Percentiles rank a stretch among this genome's conserved stretches.
phyloP scores from a whole-genome alignment of 2,797 vertebrate genomes.

The Cyprinodon diabolis region DNA sequence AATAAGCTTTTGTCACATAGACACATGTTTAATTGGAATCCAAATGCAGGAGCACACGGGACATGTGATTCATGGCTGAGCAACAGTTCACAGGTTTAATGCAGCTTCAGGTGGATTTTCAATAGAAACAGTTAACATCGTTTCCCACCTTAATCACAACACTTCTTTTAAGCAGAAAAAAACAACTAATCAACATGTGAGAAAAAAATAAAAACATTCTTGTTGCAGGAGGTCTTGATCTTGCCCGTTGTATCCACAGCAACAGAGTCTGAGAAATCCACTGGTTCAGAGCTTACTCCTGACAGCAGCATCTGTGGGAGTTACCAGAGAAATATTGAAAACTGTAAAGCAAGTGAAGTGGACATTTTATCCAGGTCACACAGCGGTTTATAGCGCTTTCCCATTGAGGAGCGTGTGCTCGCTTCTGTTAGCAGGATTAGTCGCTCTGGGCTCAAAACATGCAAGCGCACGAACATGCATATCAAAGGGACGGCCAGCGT shows the following conservation, averaged over 20 bases:
- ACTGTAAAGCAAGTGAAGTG: constrained; percentile 39
- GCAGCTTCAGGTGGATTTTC: constrained; percentile 26
- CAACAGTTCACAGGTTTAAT: constrained; percentile 30
- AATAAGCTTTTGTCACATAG: constrained; percentile 62
- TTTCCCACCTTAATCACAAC: constrained; percentile 28
- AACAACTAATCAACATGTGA: constrained; percentile 36
- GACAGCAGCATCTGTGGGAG: constrained; percentile 54
- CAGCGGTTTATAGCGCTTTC: constrained; percentile 50
- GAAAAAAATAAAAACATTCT: constrained; percentile 45
- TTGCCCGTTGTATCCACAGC: constrained; percentile 51
- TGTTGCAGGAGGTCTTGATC: constrained; percentile 48
- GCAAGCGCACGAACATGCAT: constrained; percentile 42
- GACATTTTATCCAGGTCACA: constrained; percentile 37
- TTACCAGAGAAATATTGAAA: constrained; percentile 27
- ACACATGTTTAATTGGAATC: constrained; percentile 30
- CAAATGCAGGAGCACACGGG: constrained; percentile 8
- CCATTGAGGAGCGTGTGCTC: constrained; percentile 37
- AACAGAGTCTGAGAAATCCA: constrained; percentile 47
- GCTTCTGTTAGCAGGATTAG: constrained; percentile 62
- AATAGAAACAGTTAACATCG: constrained; percentile 28
- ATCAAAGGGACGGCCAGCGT: constrained; percentile 39
- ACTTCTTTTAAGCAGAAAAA: constrained; percentile 11
- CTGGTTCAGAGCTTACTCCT: constrained; percentile 74
- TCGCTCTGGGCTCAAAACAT: constrained; percentile 51
- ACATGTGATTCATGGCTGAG: constrained; percentile 18